Evolutionary conservation across 2,888 invertebrate genomes (phyloP).

Genomic region (Strigamia crassipes): DNA sequence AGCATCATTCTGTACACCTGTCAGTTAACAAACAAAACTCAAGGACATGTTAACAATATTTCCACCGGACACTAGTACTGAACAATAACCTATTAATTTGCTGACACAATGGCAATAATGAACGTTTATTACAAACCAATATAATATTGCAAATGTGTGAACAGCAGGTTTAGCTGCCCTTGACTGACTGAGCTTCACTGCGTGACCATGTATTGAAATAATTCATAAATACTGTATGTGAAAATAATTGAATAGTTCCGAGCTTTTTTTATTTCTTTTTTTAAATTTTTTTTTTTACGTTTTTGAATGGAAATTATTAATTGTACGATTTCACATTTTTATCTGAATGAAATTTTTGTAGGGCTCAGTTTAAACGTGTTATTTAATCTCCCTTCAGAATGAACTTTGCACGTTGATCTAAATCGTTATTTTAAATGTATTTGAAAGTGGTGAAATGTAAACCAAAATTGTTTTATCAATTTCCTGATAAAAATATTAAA

Average conservation of each 20-base stretch:
- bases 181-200: neutral
- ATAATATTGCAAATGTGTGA: neutral
- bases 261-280: neutral
- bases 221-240: neutral
- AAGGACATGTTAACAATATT: neutral
- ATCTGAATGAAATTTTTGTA: neutral
- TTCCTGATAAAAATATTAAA: neutral
- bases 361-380: neutral
- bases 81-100: neutral
- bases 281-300: neutral
- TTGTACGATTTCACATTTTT: neutral
- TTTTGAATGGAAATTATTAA: neutral
- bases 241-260: neutral
- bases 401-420: slow-evolving; percentile 1
- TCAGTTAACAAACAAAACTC: neutral
- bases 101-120: neutral
- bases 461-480: neutral
- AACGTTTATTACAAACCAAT: neutral
- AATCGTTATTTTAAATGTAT: neutral
- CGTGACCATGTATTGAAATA: neutral
- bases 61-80: neutral
- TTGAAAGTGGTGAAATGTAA: neutral
- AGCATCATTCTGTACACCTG: neutral
- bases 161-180: neutral
- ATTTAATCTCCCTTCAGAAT: neutral